Percentiles rank a stretch among this genome's conserved stretches.
These are phyloP conservation scores for Panagrolaimus sp. DNA, from an alignment of 1,140 invertebrate genomes.

Conservation along the genomic window DNA sequence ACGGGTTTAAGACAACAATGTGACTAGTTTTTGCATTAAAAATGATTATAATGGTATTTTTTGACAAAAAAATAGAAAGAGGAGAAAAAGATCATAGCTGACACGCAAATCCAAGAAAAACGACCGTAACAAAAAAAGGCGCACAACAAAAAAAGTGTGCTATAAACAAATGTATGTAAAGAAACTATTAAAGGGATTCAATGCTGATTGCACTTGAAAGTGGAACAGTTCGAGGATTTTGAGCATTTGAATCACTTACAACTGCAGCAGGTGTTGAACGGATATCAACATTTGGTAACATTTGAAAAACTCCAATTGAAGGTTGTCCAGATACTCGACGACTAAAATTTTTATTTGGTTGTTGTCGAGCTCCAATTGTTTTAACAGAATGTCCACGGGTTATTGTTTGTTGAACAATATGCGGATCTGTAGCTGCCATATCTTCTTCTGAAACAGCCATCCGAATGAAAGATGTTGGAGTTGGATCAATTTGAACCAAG, in stretches of 20 bases:
- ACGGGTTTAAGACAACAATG: slow-evolving; percentile 10
- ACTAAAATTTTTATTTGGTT: slow-evolving; percentile 14
- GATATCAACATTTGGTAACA: not conserved
- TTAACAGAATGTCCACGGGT: slow-evolving; percentile 4
- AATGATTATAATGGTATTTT: too few species aligned
- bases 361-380: slow-evolving; percentile 6
- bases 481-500: not conserved
- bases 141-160: too few species aligned
- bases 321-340: slow-evolving; percentile 9
- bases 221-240: slow-evolving; percentile 4
- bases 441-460: slow-evolving; percentile 12
- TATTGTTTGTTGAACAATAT: not conserved
- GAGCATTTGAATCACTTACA: slow-evolving; percentile 3
- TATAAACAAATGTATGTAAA: too few species aligned
- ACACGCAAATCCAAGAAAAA: slow-evolving; percentile 8
- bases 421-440: not conserved
- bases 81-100: not conserved
- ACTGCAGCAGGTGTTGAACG: slow-evolving; percentile 3
- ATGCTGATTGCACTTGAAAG: slow-evolving; percentile 6
- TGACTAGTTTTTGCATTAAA: not conserved
- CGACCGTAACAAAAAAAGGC: slow-evolving; percentile 5
- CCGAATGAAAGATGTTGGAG: not conserved
- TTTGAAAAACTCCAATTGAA: slow-evolving; percentile 2
- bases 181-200: not conserved
- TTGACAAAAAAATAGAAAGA: too few species aligned